Evolutionary conservation across 1,140 invertebrate species (phyloP), one percentile per base, ranked within the genome.

Genomic region (Ladona fulva): DNA sequence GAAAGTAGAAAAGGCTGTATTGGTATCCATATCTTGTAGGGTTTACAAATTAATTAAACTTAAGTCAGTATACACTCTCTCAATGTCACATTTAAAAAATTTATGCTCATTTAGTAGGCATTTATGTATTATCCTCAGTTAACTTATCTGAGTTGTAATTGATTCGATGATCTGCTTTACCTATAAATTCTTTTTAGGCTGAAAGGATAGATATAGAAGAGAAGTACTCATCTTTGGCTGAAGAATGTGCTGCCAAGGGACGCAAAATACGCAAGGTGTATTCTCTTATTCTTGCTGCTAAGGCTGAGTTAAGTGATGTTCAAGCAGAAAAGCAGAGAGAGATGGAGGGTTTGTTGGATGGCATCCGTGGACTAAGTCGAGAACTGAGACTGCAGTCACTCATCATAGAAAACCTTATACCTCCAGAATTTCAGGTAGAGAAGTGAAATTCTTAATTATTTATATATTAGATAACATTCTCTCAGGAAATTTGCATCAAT

Each of bases 131-230:
- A n/a, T n/a, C n/a, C n/a, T n/a, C n/a, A n/a, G n/a, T n/a, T n/a
- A n/a, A n/a, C n/a, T n/a, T n/a, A n/a, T n/a, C n/a, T n/a, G n/a
- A n/a, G n/a, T n/a, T n/a, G n/a, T n/a, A n/a, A n/a, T n/a, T n/a
- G n/a, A n/a, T n/a, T n/a, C n/a, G n/a, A n/a, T n/a, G n/a, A n/a
- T n/a, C n/a, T n/a, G n/a, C n/a, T n/a, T n/a, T n/a, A n/a, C n/a
- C n/a, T n/a, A n/a, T n/a, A n/a, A n/a, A n/a, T n/a, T n/a, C 77
- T 74, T 78, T 80, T 82, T 80, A 95, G 89, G 91, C 94, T 0
- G 97, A 99, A 85, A 89, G 95, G 77, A 89, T 98, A 24, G 95
- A 99, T 82, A 94, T 99, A 75, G 97, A 99, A 85, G 97, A 99
- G 84, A 93, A 96, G 79, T 99, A 99, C 86, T 94, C 94, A 0